Percentiles rank a stretch among this genome's conserved stretches.
Evolutionary conservation across 2,888 invertebrate species (phyloP).

Genomic region (Agapostemon virescens): DNA sequence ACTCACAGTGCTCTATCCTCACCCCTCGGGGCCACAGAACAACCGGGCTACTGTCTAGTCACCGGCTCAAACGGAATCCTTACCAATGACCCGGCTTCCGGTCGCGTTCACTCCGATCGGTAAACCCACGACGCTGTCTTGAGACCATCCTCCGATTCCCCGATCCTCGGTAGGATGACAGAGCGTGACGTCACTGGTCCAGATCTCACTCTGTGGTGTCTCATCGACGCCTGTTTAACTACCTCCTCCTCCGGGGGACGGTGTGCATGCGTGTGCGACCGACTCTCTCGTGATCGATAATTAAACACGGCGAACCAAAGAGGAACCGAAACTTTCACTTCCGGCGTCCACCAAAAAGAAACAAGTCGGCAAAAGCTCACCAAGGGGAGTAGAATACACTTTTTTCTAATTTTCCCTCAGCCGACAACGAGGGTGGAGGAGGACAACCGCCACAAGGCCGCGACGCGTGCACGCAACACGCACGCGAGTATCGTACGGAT

Average conservation of each 20-base stretch:
- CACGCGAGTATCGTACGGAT: background rate
- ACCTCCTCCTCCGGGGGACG: conserved; percentile 33
- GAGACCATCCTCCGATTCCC: conserved; percentile 34
- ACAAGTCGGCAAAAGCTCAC: background rate
- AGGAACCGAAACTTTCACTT: conserved; percentile 37
- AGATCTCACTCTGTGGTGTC: background rate
- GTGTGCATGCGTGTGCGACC: background rate
- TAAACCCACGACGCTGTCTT: conserved; percentile 34
- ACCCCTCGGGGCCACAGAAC: background rate
- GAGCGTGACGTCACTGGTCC: conserved; percentile 37
- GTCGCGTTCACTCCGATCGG: conserved; percentile 32
- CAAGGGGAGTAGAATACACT: background rate
- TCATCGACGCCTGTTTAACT: background rate
- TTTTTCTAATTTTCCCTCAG: background rate
- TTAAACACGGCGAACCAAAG: background rate
- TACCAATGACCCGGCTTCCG: conserved; percentile 42
- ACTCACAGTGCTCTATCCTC: background rate
- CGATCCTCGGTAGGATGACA: background rate
- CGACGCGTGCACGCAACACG: background rate
- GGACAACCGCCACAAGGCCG: background rate
- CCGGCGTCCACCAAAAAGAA: conserved; percentile 13
- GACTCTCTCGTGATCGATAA: conserved; percentile 33
- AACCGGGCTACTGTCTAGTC: conserved; percentile 13
- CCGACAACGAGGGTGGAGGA: background rate
- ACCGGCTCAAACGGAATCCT: conserved; percentile 22